These are phyloP conservation scores for Desmophyllum pertusum DNA, from an alignment of 92 coral and sea anemone genomes.

Conservation along the genomic window DNA sequence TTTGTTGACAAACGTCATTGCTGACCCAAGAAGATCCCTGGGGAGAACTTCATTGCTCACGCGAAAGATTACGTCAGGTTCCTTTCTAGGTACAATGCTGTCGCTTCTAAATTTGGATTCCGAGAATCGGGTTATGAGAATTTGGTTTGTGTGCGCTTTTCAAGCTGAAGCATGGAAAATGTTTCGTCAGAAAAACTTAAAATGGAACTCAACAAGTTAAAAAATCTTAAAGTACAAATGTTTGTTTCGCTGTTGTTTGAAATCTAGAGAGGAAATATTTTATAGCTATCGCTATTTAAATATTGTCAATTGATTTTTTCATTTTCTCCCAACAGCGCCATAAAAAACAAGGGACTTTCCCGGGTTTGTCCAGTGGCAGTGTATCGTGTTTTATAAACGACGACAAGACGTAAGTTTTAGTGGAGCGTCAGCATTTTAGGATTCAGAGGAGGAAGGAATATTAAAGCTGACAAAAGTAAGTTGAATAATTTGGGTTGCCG, in stretches of 20 bases:
- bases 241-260: background rate
- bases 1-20: too few relatives aligned
- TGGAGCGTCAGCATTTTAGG: background rate
- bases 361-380: background rate
- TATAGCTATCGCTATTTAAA: background rate
- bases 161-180: background rate
- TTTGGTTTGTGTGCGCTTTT: background rate
- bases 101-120: conserved; percentile 3
- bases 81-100: background rate
- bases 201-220: background rate
- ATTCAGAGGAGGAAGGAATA: background rate
- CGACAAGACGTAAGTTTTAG: background rate
- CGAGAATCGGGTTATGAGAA: background rate
- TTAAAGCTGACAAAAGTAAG: background rate
- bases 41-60: too few relatives aligned
- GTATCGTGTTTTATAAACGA: background rate
- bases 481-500: background rate
- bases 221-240: background rate
- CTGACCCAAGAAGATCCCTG: too few relatives aligned
- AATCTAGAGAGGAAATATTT: background rate
- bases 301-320: background rate
- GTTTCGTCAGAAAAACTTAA: background rate
- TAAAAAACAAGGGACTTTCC: background rate
- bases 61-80: background rate
- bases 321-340: background rate